Evolutionary conservation across 2,113 vertebrate species (phyloP), one percentile per base, ranked within the genome.

Genomic region (Caloenas nicobarica): DNA sequence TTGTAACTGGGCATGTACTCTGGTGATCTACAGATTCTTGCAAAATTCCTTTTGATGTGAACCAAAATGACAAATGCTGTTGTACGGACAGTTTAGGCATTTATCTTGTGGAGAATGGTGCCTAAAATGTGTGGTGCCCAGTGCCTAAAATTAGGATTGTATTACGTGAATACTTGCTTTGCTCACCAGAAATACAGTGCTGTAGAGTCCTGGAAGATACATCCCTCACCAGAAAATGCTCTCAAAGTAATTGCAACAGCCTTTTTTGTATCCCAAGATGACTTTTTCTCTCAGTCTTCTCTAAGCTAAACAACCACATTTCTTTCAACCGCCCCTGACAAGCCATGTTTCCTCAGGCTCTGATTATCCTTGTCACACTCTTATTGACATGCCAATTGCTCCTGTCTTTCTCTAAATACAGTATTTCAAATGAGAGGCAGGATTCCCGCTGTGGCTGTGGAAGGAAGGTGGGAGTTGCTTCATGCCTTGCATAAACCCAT

Each of bases 161-260:
- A 34, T 84, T 66, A 71, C 28, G 19, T 50, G 16, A 70, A 42
- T 42, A 33, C 15, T 66, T 66, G 21, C 22, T 89, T 70, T 92
- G 16, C 56, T 96, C 89, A 86, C 73, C 51, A 95, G 84, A 89
- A 95, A 71, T 11, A 29, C 10, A 24, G 56, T 46, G 15, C 46
- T 91, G 16, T 9, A n/a, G 7, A 87, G n/a, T 87, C 21, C 57
- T 91, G 87, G 81, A 85, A 94, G 48, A 76, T 23, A n/a, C 23
- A 60, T 56, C 11, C 53, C 38, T 87, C 78, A 60, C 38, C 3
- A 22, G 87, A 56, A 95, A 93, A 70, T 38, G 36, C 56, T 94
- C 81, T 94, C 42, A 85, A 85, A 71, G 7, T 84, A 91, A 68
- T 81, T 91, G 34, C 36, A 87, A 66, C 28, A 62, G 21, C 17